Conservation (phyloP, 2,888 invertebrate genomes). For the Priocnemis perturbator region DNA sequence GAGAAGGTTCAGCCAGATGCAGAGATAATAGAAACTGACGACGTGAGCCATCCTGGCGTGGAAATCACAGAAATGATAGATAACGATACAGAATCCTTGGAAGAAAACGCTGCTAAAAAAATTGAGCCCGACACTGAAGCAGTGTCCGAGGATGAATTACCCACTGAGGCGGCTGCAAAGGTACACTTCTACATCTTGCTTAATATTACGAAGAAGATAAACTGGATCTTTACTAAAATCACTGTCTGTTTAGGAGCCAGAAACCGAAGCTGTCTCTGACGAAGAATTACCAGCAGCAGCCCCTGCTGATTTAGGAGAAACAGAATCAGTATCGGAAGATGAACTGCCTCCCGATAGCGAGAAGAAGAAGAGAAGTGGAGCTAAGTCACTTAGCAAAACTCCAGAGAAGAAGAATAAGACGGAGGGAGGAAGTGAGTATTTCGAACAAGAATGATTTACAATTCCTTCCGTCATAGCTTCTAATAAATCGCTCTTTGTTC, state of each 20-base stretch:
- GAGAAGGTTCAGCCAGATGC: slow-evolving; percentile 54
- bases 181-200: slow-evolving; percentile 49
- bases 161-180: slow-evolving; percentile 73
- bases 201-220: background rate
- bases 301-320: slow-evolving; percentile 87
- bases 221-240: background rate
- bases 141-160: slow-evolving; percentile 87
- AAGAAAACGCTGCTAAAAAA: slow-evolving; percentile 68
- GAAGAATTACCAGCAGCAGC: slow-evolving; percentile 86
- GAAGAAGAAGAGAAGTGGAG: slow-evolving; percentile 77
- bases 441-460: background rate
- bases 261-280: slow-evolving; percentile 90
- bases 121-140: slow-evolving; percentile 88
- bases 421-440: slow-evolving; percentile 69
- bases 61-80: slow-evolving; percentile 68
- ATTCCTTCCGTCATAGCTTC: background rate
- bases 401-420: slow-evolving; percentile 74
- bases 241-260: slow-evolving; percentile 78
- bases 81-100: slow-evolving; percentile 36
- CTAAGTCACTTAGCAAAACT: slow-evolving; percentile 73
- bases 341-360: slow-evolving; percentile 82
- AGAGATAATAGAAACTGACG: slow-evolving; percentile 65
- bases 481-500: background rate
- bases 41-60: slow-evolving; percentile 53
- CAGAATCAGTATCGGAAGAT: slow-evolving; percentile 90